These are phyloP conservation scores for Macaria liturata DNA, from an alignment of 2,888 invertebrate genomes.

Conservation along the genomic window DNA sequence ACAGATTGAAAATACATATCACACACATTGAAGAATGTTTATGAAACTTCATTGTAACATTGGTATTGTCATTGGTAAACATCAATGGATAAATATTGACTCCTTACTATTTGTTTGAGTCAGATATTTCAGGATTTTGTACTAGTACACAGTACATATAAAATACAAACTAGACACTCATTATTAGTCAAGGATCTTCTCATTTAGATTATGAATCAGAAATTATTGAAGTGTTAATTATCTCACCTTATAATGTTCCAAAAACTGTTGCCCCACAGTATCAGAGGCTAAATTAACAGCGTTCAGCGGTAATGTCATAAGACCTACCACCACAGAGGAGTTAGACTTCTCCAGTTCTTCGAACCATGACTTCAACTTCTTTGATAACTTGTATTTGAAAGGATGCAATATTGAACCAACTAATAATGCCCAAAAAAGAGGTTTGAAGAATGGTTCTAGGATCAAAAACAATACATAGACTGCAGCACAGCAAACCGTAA, in stretches of 20 bases:
- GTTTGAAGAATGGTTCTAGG: slow-evolving; percentile 95
- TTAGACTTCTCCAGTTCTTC: slow-evolving; percentile 85
- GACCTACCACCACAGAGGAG: slow-evolving; percentile 84
- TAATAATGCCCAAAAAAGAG: slow-evolving; percentile 96
- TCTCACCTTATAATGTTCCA: slow-evolving; percentile 83
- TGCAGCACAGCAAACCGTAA: slow-evolving; percentile 87
- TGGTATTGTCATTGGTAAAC: too few species aligned
- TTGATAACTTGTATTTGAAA: slow-evolving; percentile 92
- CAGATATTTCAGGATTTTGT: too few species aligned
- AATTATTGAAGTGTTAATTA: not conserved
- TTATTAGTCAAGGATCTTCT: too few species aligned
- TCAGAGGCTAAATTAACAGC: slow-evolving; percentile 90
- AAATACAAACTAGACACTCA: too few species aligned
- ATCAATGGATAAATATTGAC: too few species aligned
- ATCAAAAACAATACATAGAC: slow-evolving; percentile 92
- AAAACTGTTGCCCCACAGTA: slow-evolving; percentile 87
- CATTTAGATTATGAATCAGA: too few species aligned
- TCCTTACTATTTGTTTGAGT: too few species aligned
- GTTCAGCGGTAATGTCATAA: slow-evolving; percentile 88
- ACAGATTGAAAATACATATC: too few species aligned
- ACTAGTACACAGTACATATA: too few species aligned
- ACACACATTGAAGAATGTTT: too few species aligned
- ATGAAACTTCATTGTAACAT: too few species aligned
- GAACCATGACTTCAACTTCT: slow-evolving; percentile 91
- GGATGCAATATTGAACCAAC: slow-evolving; percentile 99